These are phyloP conservation scores for Anisognathus igniventris DNA, from an alignment of 2,797 vertebrate genomes.

Conservation along the genomic window DNA sequence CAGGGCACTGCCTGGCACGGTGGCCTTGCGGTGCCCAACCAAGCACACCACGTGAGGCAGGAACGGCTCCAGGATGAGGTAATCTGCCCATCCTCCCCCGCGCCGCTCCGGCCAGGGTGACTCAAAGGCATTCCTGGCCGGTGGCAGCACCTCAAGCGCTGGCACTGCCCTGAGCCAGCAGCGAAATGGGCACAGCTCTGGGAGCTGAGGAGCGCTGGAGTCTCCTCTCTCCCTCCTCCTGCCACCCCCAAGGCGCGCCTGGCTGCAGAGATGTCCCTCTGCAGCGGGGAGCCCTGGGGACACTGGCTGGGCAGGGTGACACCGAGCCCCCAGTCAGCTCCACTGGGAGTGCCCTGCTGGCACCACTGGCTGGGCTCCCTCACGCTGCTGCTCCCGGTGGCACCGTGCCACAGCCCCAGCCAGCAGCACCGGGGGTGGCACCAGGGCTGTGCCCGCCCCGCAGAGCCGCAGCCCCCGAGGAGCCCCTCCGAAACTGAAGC, in stretches of 20 bases:
- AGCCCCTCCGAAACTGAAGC: constrained; percentile 38
- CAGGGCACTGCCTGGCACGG: background rate
- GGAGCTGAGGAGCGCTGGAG: background rate
- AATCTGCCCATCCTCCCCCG: background rate
- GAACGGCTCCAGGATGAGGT: constrained; percentile 38
- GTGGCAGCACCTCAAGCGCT: background rate
- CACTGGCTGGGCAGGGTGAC: no score
- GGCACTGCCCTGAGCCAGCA: constrained; percentile 19
- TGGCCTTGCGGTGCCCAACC: background rate
- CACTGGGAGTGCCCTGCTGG: background rate
- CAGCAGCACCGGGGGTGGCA: rapidly evolving
- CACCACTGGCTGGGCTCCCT: background rate
- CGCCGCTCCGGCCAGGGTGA: constrained; percentile 16
- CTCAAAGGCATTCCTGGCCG: constrained; percentile 38
- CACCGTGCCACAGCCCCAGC: rapidly evolving
- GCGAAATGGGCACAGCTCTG: background rate
- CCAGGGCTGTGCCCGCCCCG: background rate
- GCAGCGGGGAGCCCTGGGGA: rapidly evolving
- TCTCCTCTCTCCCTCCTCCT: background rate
- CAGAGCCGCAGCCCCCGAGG: background rate
- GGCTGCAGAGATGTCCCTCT: background rate
- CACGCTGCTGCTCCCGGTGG: background rate
- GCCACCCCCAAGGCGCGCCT: background rate
- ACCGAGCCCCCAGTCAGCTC: background rate
- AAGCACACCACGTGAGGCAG: background rate